Evolutionary conservation across 2,797 vertebrate genomes (phyloP).

Genomic region (Falco peregrinus): DNA sequence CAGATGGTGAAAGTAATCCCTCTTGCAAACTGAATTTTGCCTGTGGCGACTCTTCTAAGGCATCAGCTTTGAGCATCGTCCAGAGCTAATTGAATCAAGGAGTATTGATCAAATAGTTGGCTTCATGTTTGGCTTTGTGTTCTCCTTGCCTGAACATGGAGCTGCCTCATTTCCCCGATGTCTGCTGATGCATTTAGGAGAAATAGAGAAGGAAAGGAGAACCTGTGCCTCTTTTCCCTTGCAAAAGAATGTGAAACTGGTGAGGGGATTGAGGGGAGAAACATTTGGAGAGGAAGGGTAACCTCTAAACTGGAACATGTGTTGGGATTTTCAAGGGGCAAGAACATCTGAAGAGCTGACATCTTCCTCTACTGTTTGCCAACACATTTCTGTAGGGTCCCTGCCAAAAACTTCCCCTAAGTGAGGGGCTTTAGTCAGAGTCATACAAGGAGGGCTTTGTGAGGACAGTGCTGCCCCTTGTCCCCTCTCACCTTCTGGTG

Average conservation of each 20-base stretch:
- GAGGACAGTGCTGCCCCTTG: not conserved
- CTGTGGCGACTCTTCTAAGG: not conserved
- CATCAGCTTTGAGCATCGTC: not conserved
- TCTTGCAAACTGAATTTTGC: conserved; percentile 20
- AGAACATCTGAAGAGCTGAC: not conserved
- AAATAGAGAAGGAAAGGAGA: not conserved
- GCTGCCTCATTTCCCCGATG: not conserved
- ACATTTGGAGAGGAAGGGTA: not conserved
- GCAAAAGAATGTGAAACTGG: not conserved
- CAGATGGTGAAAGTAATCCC: not conserved
- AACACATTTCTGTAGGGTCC: not conserved
- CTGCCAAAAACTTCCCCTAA: conserved; percentile 5
- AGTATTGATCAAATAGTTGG: conserved; percentile 9
- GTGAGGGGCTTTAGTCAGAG: not conserved
- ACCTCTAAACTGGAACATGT: not conserved
- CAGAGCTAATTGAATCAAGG: conserved; percentile 41
- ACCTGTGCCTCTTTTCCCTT: not conserved
- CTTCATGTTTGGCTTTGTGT: not conserved
- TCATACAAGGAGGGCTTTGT: conserved; percentile 24
- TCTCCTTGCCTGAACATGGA: not conserved
- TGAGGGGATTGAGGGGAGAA: not conserved
- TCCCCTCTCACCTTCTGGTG: not conserved
- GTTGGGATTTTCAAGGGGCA: not conserved
- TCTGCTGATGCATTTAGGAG: not conserved
- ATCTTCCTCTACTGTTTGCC: not conserved